phyloP scores from a whole-genome alignment of 2,888 invertebrate species.

The Rotaria macrura region DNA sequence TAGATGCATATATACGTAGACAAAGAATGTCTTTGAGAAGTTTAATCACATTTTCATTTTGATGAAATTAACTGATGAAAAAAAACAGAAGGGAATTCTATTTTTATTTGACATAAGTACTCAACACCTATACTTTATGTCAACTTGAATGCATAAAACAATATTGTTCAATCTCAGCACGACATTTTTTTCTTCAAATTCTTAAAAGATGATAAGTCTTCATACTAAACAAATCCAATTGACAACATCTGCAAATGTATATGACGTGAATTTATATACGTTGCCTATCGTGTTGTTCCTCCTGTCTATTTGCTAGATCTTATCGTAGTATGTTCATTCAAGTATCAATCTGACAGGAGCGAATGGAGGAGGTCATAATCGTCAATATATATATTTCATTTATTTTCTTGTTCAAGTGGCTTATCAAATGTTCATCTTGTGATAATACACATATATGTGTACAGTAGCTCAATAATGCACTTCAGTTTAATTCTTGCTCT shows the following conservation, averaged over 20 bases:
- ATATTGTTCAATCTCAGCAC: background rate
- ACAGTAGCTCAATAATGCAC: conserved; percentile 1
- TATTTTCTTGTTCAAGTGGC: conserved; percentile 19
- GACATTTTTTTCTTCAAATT: background rate
- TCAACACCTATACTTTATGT: background rate
- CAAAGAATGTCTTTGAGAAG: background rate
- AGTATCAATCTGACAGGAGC: background rate
- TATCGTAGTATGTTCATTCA: background rate
- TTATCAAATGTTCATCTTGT: conserved; percentile 13
- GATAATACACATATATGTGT: conserved; percentile 12
- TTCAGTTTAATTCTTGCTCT: background rate
- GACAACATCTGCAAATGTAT: background rate
- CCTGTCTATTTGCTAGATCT: background rate
- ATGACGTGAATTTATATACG: background rate
- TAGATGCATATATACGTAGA: background rate
- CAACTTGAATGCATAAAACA: background rate
- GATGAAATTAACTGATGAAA: background rate
- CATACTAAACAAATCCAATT: background rate
- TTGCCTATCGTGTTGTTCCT: background rate
- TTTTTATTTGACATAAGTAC: background rate
- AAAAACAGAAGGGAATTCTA: no score
- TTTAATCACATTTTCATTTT: background rate
- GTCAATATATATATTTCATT: conserved; percentile 8
- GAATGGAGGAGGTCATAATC: conserved; percentile 8
- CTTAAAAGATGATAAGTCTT: background rate